phyloP scores from a whole-genome alignment of 2,888 invertebrate species.

The Eristalis pertinax region DNA sequence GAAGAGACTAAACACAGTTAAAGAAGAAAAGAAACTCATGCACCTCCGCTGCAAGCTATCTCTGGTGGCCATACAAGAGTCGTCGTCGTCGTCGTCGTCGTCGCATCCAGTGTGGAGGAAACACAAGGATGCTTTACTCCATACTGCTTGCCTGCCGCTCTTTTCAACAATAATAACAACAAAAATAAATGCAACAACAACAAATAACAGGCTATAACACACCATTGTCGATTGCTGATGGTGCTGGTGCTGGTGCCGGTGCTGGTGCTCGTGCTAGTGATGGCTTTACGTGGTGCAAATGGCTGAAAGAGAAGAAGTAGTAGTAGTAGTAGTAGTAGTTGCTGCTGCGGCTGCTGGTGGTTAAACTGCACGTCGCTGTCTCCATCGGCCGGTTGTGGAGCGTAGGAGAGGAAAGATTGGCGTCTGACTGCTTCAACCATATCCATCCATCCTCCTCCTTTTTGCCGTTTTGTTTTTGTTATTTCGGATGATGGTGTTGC shows the following conservation, averaged over 20 bases:
- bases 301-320: constrained; percentile 62
- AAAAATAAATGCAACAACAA: background rate
- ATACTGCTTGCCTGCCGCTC: constrained; percentile 42
- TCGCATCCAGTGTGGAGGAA: constrained; percentile 61
- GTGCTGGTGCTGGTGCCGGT: background rate
- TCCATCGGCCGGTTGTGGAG: constrained; percentile 1
- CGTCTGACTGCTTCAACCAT: constrained; percentile 60
- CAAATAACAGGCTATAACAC: constrained; percentile 39
- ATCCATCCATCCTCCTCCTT: constrained; percentile 46
- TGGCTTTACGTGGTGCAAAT: constrained; percentile 59
- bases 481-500: background rate
- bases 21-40: constrained; percentile 70
- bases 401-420: constrained; percentile 68
- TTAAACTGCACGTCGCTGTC: constrained; percentile 46
- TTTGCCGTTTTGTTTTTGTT: constrained; percentile 21
- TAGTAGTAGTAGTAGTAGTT: background rate
- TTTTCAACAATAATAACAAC: constrained; percentile 18
- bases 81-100: background rate
- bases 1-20: constrained; percentile 66
- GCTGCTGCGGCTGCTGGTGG: constrained; percentile 22
- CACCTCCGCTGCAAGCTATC: constrained; percentile 69
- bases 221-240: constrained; percentile 1
- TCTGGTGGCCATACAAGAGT: constrained; percentile 52
- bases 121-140: constrained; percentile 69
- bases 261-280: background rate